phyloP scores from a whole-genome alignment of 2,113 vertebrate genomes.

The Nerophis ophidion region DNA sequence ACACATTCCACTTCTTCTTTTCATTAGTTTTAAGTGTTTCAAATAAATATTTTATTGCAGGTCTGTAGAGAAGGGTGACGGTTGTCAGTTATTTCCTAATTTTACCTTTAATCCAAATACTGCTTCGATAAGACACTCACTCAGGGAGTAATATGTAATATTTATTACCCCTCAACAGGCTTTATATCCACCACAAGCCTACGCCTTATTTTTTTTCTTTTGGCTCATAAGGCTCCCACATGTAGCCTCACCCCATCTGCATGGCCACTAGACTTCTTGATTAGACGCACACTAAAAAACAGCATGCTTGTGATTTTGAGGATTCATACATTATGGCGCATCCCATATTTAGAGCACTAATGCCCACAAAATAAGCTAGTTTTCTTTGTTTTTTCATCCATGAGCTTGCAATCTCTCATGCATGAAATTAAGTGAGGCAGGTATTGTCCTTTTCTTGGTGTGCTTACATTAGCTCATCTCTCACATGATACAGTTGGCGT shows the following conservation, averaged over 20 bases:
- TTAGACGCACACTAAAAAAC: slow-evolving; percentile 15
- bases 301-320: slow-evolving; percentile 33
- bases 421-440: slow-evolving; percentile 33
- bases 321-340: slow-evolving; percentile 37
- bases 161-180: slow-evolving; percentile 5
- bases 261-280: slow-evolving; percentile 20
- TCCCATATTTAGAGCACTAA: slow-evolving; percentile 16
- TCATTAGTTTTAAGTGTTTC: no score
- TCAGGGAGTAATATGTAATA: no score
- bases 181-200: slow-evolving; percentile 9
- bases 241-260: slow-evolving; percentile 28
- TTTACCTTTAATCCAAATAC: no score
- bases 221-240: slow-evolving; percentile 28
- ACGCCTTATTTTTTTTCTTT: slow-evolving; percentile 16
- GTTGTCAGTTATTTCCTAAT: no score
- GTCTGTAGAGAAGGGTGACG: no score
- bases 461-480: slow-evolving; percentile 1
- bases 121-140: no score
- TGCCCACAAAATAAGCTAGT: slow-evolving; percentile 12
- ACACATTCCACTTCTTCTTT: no score
- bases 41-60: no score
- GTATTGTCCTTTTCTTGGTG: slow-evolving; percentile 23
- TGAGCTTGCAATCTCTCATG: slow-evolving; percentile 32
- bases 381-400: slow-evolving; percentile 25
- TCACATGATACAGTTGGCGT: neutral